These are phyloP conservation scores for Sakesphorus luctuosus DNA, from an alignment of 2,113 vertebrate genomes.

Conservation along the genomic window DNA sequence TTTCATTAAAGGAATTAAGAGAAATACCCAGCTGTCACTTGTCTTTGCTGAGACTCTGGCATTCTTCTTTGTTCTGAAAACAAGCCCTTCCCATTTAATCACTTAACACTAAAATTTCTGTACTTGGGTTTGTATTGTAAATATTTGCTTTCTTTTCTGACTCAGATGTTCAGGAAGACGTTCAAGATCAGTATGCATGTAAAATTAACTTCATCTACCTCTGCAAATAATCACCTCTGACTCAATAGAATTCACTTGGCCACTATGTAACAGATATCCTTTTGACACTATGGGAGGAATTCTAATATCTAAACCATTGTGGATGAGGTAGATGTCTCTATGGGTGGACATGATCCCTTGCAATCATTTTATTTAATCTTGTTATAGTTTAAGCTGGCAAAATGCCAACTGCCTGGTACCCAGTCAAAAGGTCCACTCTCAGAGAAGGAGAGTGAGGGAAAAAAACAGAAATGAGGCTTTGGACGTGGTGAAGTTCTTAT, in stretches of 20 bases:
- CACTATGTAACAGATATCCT: not conserved
- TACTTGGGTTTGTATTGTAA: not conserved
- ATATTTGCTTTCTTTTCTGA: not conserved
- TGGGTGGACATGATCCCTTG: not conserved
- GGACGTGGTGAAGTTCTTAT: no score
- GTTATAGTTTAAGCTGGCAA: no score
- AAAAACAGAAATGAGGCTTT: no score
- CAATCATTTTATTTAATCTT: not conserved
- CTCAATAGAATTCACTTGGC: not conserved
- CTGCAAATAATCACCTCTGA: not conserved
- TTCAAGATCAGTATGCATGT: not conserved
- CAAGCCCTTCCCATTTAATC: not conserved
- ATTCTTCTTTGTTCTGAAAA: not conserved
- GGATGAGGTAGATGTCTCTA: not conserved
- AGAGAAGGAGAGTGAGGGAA: no score
- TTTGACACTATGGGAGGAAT: not conserved
- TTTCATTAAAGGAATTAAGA: not conserved
- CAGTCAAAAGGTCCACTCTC: no score
- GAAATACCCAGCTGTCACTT: not conserved
- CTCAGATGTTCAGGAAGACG: not conserved
- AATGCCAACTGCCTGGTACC: no score
- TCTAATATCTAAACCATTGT: not conserved
- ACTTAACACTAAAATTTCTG: not conserved
- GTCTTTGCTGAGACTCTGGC: not conserved
- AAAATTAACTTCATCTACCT: not conserved